Evolutionary conservation across 2,113 vertebrate species (phyloP), one percentile per base, ranked within the genome.

Genomic region (Proteles cristata): DNA sequence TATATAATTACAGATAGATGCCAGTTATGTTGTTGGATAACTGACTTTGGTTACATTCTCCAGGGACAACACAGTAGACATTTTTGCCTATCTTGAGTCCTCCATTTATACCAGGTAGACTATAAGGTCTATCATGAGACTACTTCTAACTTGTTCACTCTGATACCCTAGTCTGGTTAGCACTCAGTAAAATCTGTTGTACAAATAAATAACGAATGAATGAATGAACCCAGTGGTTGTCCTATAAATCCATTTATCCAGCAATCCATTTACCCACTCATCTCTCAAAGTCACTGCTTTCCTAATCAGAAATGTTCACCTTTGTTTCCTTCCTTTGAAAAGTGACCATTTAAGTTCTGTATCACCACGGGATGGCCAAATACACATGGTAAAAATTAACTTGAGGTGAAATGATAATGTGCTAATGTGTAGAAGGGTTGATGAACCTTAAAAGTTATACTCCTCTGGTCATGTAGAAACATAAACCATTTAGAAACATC

Each of bases 301-400:
- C 5, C 73, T 26, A 17, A 69, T 86, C 25, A 93, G 48, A 69
- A 77, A 9, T 55, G 1, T 80, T 8, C 35, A 0, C 35, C 17
- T 94, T 87, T 88, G 58, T 80, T 90, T 73, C 5, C 17, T 91
- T 92, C 28, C 55, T 92, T 96, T 95, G 48, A 71, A 63, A 93
- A 55, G 23, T 71, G 61, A 21, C 92, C 9, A 45, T 90, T 71
- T 88, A 90, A 73, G 17, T 76, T 95, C 10, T 73, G 7, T 5
- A 48, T 26, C 33, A 80, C 31, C 9, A 11, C 55, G 11, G 19
- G 8, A 25, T 45, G 79, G 17, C 58, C 53, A 85, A 55, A 86
- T 33, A 91, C 15, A 68, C 9, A 7, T 50, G n/a, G 17, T 50
- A 90, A 95, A 95, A 90, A 71, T 90, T 45, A 63, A 69, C n/a